Evolutionary conservation across 2,797 vertebrate species (phyloP).

Genomic region (Microchirus variegatus): DNA sequence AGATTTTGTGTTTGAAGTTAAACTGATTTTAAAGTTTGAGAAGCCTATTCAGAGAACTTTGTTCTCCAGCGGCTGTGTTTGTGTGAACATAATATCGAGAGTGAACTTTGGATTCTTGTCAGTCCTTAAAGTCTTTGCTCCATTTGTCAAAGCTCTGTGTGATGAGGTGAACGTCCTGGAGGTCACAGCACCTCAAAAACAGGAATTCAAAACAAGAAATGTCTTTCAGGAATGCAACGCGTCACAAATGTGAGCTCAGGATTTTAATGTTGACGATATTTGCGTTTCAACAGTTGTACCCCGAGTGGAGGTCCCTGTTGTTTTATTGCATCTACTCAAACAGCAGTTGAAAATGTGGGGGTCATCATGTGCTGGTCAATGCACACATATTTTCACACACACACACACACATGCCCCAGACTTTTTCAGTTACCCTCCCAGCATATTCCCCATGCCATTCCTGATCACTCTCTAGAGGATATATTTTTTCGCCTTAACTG

Average conservation of each 20-base stretch:
- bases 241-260: too few species aligned
- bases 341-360: conserved; percentile 9
- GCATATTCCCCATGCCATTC: conserved; percentile 32
- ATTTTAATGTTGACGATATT: too few species aligned
- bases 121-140: neutral
- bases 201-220: conserved; percentile 13
- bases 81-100: too few species aligned
- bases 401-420: conserved; percentile 3
- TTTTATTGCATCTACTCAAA: neutral
- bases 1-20: too few species aligned
- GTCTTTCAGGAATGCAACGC: neutral
- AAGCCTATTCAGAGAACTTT: neutral
- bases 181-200: conserved; percentile 17
- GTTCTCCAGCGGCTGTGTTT: neutral
- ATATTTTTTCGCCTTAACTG: conserved; percentile 18
- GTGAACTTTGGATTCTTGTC: conserved; percentile 13
- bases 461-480: conserved; percentile 24
- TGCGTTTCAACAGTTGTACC: too few species aligned
- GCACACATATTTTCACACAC: neutral
- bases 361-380: conserved; percentile 13
- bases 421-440: conserved; percentile 13
- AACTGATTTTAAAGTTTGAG: too few species aligned
- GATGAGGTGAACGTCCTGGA: conserved; percentile 28
- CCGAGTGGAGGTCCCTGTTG: neutral
- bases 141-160: conserved; percentile 1